Percentiles rank a stretch among this genome's conserved stretches.
Conservation (phyloP, 2,113 vertebrate genomes). For the Phyllostomus discolor region DNA sequence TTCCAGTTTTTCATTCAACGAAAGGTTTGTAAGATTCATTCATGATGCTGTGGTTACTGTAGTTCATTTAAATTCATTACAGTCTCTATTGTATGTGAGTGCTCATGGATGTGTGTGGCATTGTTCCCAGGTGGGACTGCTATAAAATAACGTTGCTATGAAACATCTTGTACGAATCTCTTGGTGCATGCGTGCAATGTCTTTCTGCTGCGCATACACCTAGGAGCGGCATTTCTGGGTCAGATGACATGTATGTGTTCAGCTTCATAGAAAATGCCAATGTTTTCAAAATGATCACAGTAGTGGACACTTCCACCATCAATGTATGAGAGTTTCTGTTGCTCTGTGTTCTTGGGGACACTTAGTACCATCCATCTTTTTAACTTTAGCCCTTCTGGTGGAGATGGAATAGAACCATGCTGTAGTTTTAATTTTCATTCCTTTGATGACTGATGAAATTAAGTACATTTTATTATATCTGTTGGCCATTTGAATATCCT, state of each 20-base stretch:
- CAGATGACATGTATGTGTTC: not conserved
- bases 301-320: not conserved
- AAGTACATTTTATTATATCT: not conserved
- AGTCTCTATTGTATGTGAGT: not conserved
- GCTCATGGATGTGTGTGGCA: not conserved
- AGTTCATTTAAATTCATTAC: not conserved
- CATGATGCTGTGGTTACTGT: not conserved
- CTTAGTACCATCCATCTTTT: not conserved
- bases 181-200: not conserved
- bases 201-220: not conserved
- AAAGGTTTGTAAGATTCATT: not conserved
- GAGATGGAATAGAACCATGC: too few relatives aligned
- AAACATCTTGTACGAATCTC: not conserved
- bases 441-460: not conserved
- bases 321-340: not conserved
- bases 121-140: not conserved
- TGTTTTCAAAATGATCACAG: not conserved
- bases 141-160: not conserved
- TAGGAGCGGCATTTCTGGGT: not conserved
- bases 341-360: not conserved
- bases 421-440: too few relatives aligned
- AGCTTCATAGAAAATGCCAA: not conserved
- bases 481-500: not conserved
- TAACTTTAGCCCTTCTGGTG: too few relatives aligned
- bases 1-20: not conserved